Conservation (phyloP, 2,888 invertebrate species). For the Rotaria macrura region DNA sequence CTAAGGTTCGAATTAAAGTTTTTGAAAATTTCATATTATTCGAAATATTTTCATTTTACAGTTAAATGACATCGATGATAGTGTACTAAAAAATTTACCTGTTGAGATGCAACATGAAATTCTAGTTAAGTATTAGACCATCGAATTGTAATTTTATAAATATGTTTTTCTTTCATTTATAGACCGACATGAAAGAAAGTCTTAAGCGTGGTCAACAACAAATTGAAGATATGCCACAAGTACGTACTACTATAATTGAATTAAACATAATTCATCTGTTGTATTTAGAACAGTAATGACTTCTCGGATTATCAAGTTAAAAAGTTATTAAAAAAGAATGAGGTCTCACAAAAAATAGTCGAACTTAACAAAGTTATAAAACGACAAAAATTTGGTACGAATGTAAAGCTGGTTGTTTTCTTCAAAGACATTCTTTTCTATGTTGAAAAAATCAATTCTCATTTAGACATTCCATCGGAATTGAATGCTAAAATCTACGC, state of each 20-base stretch:
- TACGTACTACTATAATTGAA: not conserved
- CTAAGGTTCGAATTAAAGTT: not conserved
- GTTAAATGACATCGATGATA: slow-evolving; percentile 23
- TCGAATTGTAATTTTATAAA: too few species aligned
- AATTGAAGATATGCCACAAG: slow-evolving; percentile 27
- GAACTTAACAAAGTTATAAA: slow-evolving; percentile 22
- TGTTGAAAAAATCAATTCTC: not conserved
- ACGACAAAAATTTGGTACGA: not conserved
- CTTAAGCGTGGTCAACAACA: slow-evolving; percentile 20
- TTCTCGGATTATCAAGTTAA: slow-evolving; percentile 31
- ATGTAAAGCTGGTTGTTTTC: too few species aligned
- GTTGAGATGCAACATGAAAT: slow-evolving; percentile 30
- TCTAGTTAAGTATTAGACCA: not conserved
- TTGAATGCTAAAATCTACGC: slow-evolving; percentile 22
- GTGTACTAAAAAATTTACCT: slow-evolving; percentile 26
- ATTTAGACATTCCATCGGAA: not conserved
- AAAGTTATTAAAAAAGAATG: slow-evolving; percentile 24
- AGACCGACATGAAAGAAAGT: slow-evolving; percentile 21
- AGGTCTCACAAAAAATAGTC: slow-evolving; percentile 19
- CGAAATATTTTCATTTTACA: not conserved
- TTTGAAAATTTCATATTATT: not conserved
- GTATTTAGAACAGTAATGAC: slow-evolving; percentile 20
- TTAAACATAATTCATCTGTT: not conserved
- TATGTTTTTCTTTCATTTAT: not conserved
- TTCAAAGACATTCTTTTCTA: too few species aligned